phyloP scores from a whole-genome alignment of 2,113 vertebrate genomes.

The Hippoglossus stenolepis region DNA sequence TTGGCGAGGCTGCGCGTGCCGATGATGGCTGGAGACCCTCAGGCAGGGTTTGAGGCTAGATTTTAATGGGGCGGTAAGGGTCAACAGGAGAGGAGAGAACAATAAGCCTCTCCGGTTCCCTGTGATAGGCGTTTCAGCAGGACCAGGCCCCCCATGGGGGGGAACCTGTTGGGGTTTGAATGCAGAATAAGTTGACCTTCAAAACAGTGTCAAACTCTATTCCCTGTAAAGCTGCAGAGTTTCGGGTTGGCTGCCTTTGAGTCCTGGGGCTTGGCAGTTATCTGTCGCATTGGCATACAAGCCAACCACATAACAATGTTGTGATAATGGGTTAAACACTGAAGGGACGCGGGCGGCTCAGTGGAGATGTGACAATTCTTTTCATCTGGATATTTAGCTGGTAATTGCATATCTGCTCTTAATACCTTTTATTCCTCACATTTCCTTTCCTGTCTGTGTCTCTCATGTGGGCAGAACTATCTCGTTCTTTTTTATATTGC shows the following conservation, averaged over 20 bases:
- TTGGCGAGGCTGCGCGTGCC: conserved; percentile 26
- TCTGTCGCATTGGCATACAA: not conserved
- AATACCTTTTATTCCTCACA: not conserved
- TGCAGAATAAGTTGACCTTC: conserved; percentile 67
- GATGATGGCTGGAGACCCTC: conserved; percentile 75
- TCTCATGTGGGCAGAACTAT: not conserved
- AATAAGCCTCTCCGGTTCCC: conserved; percentile 55
- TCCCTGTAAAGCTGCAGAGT: conserved; percentile 31
- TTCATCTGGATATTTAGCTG: conserved; percentile 21
- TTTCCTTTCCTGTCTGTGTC: not conserved
- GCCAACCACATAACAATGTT: conserved; percentile 18
- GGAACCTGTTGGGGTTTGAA: conserved; percentile 55
- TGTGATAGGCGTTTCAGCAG: conserved; percentile 61
- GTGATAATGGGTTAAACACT: conserved; percentile 47
- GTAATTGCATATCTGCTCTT: conserved; percentile 18
- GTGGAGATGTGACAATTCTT: conserved; percentile 21
- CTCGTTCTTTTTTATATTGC: not conserved
- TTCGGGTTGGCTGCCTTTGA: conserved; percentile 48
- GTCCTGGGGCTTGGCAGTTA: conserved; percentile 38
- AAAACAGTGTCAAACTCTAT: conserved; percentile 61
- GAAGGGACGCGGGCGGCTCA: conserved; percentile 14
- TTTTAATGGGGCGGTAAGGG: conserved; percentile 80
- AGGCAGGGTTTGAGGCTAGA: conserved; percentile 79
- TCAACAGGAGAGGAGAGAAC: conserved; percentile 70
- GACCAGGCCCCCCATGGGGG: conserved; percentile 1